phyloP scores from a whole-genome alignment of 2,888 invertebrate species.

The Cosmia trapezina region DNA sequence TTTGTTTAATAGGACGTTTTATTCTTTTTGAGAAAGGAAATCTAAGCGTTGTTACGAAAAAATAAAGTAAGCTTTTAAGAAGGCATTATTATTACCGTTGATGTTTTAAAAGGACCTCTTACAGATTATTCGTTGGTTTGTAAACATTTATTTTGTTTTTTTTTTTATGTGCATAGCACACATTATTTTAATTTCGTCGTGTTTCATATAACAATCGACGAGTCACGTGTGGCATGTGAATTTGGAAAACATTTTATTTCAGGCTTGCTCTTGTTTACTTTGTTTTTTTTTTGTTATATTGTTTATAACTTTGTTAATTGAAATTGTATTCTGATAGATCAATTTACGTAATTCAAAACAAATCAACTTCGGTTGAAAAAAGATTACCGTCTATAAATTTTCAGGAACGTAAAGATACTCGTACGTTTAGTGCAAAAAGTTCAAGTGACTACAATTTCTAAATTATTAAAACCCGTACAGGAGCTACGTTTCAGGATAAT shows the following conservation, averaged over 20 bases:
- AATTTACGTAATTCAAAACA: slow-evolving; percentile 3
- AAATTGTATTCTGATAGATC: slow-evolving; percentile 8
- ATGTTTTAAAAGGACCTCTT: slow-evolving; percentile 49
- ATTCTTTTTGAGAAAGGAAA: slow-evolving; percentile 42
- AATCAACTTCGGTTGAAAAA: neutral
- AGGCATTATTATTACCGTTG: slow-evolving; percentile 43
- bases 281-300: slow-evolving; percentile 14
- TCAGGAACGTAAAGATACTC: neutral
- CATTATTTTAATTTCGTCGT: slow-evolving; percentile 11
- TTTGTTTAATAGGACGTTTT: slow-evolving; percentile 50
- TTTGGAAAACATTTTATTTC: slow-evolving; percentile 13
- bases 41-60: slow-evolving; percentile 42
- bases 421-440: neutral
- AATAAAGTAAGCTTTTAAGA: slow-evolving; percentile 59
- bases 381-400: neutral
- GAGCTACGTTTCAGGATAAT: neutral
- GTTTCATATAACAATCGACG: slow-evolving; percentile 32
- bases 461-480: neutral
- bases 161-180: neutral
- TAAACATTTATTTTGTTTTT: slow-evolving; percentile 1
- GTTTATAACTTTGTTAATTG: slow-evolving; percentile 16
- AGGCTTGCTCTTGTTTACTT: slow-evolving; percentile 15
- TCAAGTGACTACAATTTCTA: neutral
- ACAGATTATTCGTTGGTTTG: slow-evolving; percentile 13
- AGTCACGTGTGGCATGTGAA: slow-evolving; percentile 14